These are phyloP conservation scores for Etia nguti DNA, from an alignment of 2,113 vertebrate genomes.

Conservation along the genomic window DNA sequence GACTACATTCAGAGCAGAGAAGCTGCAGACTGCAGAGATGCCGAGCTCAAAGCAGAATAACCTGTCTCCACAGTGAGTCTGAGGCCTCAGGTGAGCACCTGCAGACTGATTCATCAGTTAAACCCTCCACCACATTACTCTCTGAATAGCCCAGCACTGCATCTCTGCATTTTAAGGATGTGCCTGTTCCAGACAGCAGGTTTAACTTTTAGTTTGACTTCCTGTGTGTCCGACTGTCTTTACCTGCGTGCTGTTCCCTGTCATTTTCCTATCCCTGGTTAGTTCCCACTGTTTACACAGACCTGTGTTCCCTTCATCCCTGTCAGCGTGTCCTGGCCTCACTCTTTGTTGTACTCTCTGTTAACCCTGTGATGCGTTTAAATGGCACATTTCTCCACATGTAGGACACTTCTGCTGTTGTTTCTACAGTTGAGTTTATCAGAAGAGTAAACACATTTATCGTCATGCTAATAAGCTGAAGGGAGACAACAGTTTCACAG, in stretches of 20 bases:
- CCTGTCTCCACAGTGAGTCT: accelerated
- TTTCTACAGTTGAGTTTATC: accelerated
- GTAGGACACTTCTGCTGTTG: accelerated
- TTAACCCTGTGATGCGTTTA: neutral
- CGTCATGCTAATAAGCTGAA: neutral
- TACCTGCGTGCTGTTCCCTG: neutral
- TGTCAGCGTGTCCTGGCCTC: neutral
- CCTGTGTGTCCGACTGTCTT: neutral
- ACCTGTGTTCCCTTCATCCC: neutral
- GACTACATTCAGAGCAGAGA: too few relatives aligned
- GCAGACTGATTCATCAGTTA: too few relatives aligned
- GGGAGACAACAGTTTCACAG: neutral
- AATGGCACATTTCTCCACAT: neutral
- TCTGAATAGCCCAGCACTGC: neutral
- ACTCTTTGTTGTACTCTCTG: neutral
- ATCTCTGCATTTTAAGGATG: neutral
- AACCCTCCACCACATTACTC: too few relatives aligned
- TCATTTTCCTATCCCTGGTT: neutral
- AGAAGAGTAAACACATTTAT: neutral
- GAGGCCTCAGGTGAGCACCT: neutral
- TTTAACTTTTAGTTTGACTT: neutral
- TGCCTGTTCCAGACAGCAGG: neutral
- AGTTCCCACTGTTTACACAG: neutral
- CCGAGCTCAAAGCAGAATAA: neutral
- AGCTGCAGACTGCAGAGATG: neutral